Conservation (phyloP, 2,113 vertebrate genomes). For the Empidonax traillii region DNA sequence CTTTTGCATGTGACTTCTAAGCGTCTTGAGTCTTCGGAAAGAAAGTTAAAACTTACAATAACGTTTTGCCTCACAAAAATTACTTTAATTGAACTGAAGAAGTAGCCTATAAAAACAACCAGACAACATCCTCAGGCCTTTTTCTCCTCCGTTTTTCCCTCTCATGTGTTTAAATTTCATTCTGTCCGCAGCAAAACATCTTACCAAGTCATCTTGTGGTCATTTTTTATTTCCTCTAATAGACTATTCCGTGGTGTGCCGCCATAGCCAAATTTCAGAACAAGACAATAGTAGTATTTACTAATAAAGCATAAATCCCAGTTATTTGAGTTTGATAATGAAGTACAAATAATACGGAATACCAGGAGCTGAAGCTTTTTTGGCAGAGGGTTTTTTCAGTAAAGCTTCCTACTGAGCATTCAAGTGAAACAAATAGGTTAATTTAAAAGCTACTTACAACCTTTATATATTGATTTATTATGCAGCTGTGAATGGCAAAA, state of each 20-base stretch:
- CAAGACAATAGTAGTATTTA: background rate
- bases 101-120: background rate
- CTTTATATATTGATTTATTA: conserved; percentile 34
- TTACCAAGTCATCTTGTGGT: background rate
- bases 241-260: background rate
- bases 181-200: background rate
- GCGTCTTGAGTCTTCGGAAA: background rate
- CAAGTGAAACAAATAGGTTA: background rate
- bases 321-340: background rate
- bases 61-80: background rate
- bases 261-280: background rate
- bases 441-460: conserved; percentile 18
- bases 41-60: background rate
- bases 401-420: background rate
- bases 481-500: background rate
- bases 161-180: background rate
- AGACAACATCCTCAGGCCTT: background rate
- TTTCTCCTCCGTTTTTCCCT: background rate
- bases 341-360: background rate
- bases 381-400: background rate
- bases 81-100: background rate
- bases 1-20: background rate
- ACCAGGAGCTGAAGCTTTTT: background rate
- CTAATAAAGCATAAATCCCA: background rate
- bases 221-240: background rate